Evolutionary conservation across 2,797 vertebrate genomes (phyloP), one percentile per base, ranked within the genome.

Genomic region (Diplodus puntazzo): DNA sequence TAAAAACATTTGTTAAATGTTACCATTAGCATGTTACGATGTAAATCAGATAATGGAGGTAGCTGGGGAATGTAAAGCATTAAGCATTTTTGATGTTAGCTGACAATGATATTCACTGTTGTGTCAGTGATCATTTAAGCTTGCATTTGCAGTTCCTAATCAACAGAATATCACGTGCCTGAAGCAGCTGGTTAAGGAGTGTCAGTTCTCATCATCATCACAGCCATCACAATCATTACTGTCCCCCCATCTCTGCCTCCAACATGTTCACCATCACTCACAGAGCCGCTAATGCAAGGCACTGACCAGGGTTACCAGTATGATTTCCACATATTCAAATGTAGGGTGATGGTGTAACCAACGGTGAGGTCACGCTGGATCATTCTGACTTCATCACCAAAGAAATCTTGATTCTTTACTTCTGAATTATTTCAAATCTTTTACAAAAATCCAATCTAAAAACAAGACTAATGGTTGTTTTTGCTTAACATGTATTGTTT

Each of bases 171-270:
- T 64, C 3, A 17, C 3, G 13, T 0, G 60, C 80, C 66, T 18
- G 55, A 34, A 50, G 75, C 70, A 63, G 54, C 62, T 25, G 20
- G 39, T 23, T 14, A 6, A 9, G 12, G 6, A n/a, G 45, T 43
- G 71, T 71, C 76, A 58, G 16, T 42, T 1, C n/a, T 52, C 17
- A 67, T 77, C 43, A 58, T 66, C 57, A 76, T 62, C 49, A 42
- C 45, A 34, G 25, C 27, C 23, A 21, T 70, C 45, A 66, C 5
- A 17, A 11, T 43, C n/a, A 48, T 48, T 20, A 59, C 1, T 43
- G 34, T 3, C n/a, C 39, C 4, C 20, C 25, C 25, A 23, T 43
- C 11, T 20, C 48, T 42, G 27, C 49, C 42, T 1, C 62, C 49
- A 53, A 12, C 27, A 30, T 46, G 59, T 2, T 39, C 46, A 39